phyloP scores from a whole-genome alignment of 2,113 vertebrate genomes.

The Hoplias malabaricus region DNA sequence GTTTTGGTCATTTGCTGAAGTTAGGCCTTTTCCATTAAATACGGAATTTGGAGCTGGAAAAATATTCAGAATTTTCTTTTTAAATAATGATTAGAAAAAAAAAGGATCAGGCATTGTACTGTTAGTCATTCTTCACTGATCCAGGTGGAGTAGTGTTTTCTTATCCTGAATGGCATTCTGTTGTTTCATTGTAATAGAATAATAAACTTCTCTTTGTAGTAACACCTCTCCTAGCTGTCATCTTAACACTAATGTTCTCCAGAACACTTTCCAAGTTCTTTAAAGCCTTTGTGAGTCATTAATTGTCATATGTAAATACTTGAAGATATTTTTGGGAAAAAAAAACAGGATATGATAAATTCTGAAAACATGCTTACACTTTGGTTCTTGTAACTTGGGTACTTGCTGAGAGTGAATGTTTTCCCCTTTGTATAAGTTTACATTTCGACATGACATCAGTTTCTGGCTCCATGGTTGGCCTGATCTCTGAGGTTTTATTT shows the following conservation, averaged over 20 bases:
- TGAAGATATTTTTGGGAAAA: neutral
- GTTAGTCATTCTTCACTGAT: neutral
- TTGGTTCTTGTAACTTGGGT: neutral
- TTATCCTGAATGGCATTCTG: neutral
- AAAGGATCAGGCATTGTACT: neutral
- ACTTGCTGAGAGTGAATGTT: conserved; percentile 13
- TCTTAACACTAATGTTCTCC: neutral
- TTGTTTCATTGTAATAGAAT: neutral
- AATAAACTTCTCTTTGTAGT: conserved; percentile 21
- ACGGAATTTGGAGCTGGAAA: neutral
- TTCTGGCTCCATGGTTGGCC: conserved; percentile 21
- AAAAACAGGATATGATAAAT: neutral
- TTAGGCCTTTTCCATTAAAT: neutral
- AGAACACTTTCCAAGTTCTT: neutral
- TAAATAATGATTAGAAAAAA: too few relatives aligned
- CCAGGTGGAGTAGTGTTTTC: neutral
- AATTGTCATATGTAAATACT: neutral
- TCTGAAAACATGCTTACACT: neutral
- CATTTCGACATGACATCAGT: conserved; percentile 41
- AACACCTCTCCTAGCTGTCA: neutral
- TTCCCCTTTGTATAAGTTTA: conserved; percentile 9
- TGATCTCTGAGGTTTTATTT: conserved; percentile 37
- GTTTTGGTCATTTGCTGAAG: conserved; percentile 11
- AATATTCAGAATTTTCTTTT: too few relatives aligned
- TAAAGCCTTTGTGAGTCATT: neutral